Evolutionary conservation across 2,797 vertebrate genomes (phyloP).

Genomic region (Arremon aurantiirostris): DNA sequence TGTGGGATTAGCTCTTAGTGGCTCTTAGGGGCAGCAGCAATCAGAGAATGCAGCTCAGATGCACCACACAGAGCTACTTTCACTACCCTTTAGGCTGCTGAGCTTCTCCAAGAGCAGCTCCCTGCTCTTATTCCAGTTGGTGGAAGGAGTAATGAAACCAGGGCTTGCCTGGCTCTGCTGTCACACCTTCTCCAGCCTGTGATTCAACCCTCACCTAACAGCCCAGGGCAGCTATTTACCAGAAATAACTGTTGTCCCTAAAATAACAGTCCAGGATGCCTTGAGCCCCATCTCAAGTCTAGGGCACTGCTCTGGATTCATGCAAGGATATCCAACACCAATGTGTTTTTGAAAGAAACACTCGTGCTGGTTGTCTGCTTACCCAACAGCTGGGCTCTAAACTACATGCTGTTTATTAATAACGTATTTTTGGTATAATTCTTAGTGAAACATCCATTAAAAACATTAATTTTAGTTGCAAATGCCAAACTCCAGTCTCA

Average conservation of each 20-base stretch:
- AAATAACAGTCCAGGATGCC: background rate
- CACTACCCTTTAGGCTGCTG: conserved; percentile 24
- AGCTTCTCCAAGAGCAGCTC: conserved; percentile 36
- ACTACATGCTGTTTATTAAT: background rate
- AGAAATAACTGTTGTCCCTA: background rate
- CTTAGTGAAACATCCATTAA: background rate
- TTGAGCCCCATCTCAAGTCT: background rate
- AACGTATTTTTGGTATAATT: background rate
- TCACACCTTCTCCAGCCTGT: background rate
- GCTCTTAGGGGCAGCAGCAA: conserved; percentile 21
- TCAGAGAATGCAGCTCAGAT: conserved; percentile 30
- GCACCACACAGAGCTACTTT: conserved; percentile 22
- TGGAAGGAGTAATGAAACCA: conserved; percentile 37
- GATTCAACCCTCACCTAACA: background rate
- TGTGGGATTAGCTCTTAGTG: background rate
- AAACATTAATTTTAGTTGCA: background rate
- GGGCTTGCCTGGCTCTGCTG: background rate
- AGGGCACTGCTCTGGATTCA: background rate
- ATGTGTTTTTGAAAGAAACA: background rate
- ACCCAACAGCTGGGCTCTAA: background rate
- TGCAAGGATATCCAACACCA: background rate
- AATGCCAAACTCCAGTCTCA: background rate
- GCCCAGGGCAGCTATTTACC: background rate
- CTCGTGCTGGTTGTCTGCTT: background rate
- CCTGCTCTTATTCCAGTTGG: conserved; percentile 33